Conservation (phyloP, 2,888 invertebrate genomes). For the Desoria tigrina region DNA sequence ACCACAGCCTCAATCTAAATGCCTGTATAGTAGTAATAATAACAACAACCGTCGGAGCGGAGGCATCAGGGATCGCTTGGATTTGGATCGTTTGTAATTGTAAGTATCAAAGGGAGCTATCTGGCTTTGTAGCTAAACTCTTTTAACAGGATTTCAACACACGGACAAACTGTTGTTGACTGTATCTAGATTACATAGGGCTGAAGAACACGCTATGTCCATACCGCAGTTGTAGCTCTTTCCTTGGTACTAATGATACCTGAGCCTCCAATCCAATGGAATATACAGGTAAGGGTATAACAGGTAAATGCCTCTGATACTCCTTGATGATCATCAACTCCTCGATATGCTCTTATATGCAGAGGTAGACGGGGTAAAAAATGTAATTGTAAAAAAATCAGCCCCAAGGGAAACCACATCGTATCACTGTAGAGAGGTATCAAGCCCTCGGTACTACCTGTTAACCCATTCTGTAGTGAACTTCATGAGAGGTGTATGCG, state of each 20-base stretch:
- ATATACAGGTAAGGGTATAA: background rate
- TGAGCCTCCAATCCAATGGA: background rate
- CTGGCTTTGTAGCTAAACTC: too few species aligned
- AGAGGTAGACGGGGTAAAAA: background rate
- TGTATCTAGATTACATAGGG: conserved; percentile 3
- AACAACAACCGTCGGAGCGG: too few species aligned
- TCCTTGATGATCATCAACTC: conserved; percentile 3
- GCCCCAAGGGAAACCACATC: conserved; percentile 22
- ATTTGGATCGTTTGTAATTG: too few species aligned
- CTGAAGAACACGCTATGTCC: background rate
- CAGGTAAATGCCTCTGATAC: background rate
- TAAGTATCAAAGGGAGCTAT: too few species aligned
- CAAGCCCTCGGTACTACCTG: background rate
- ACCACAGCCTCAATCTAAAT: too few species aligned
- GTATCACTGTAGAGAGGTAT: background rate
- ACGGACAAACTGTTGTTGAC: conserved; percentile 9
- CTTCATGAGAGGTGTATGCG: too few species aligned
- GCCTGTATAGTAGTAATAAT: too few species aligned
- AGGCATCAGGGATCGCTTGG: too few species aligned
- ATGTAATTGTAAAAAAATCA: conserved; percentile 16
- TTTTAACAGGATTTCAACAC: background rate
- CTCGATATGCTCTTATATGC: background rate
- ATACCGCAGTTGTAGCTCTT: background rate
- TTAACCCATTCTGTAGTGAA: too few species aligned
- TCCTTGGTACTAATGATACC: background rate